Conservation (phyloP, 2,888 invertebrate genomes). For the Meiosimyza decipiens region DNA sequence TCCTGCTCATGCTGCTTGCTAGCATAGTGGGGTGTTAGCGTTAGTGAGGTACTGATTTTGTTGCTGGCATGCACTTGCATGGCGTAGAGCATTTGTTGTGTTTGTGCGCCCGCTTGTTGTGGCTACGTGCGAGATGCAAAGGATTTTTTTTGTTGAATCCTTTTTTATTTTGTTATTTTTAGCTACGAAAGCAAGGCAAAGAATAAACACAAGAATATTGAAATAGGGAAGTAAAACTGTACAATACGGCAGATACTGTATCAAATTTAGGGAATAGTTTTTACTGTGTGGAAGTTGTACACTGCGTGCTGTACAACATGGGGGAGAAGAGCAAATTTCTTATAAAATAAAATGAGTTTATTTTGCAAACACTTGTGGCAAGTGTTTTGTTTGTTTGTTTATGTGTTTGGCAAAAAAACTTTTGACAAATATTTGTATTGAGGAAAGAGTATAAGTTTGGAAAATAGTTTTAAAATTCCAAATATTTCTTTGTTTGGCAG, state of each 20-base stretch:
- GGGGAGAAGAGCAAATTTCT: background rate
- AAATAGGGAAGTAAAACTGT: no score
- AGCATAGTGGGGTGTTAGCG: background rate
- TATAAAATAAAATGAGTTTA: conserved; percentile 54
- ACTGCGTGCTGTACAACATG: background rate
- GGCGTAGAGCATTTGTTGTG: background rate
- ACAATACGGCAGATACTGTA: background rate
- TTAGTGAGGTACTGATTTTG: background rate
- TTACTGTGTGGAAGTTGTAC: background rate
- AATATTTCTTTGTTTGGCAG: conserved; percentile 20
- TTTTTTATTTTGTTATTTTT: conserved; percentile 29
- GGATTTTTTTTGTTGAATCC: conserved; percentile 49
- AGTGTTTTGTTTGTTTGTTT: conserved; percentile 54
- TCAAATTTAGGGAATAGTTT: conserved; percentile 20
- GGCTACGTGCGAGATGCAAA: conserved; percentile 4
- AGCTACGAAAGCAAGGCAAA: conserved; percentile 44
- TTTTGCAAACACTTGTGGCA: conserved; percentile 62
- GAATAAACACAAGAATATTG: background rate
- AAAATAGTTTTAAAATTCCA: conserved; percentile 21
- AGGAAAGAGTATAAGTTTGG: background rate
- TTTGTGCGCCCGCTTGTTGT: background rate
- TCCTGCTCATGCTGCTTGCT: conserved; percentile 2
- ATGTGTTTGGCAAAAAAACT: conserved; percentile 45
- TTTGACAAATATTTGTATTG: conserved; percentile 55
- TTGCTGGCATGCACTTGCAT: conserved; percentile 41